Percentiles rank a stretch among this genome's conserved stretches.
Conservation (phyloP, 2,888 invertebrate genomes). For the Erebia epiphron region DNA sequence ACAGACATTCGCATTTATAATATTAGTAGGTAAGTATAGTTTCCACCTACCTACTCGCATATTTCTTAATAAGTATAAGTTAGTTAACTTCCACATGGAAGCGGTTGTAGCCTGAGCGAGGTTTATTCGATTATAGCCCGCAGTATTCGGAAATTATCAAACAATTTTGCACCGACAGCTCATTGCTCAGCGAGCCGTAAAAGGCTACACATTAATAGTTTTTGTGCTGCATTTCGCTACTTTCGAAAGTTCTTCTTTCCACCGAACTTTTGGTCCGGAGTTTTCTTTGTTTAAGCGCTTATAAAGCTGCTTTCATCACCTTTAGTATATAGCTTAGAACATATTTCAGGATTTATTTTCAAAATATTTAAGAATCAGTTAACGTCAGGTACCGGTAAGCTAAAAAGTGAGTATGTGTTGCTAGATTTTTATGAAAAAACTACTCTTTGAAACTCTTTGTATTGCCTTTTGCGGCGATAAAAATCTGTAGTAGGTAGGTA, state of each 20-base stretch:
- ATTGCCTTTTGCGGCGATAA: too few species aligned
- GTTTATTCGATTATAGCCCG: conserved; percentile 79
- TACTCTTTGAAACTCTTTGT: not conserved
- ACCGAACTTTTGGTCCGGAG: conserved; percentile 18
- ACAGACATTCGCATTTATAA: too few species aligned
- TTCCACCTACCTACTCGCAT: not conserved
- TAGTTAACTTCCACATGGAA: conserved; percentile 17
- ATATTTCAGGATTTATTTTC: not conserved
- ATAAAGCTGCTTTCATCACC: conserved; percentile 15
- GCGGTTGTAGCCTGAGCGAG: conserved; percentile 44
- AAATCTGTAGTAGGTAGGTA: too few species aligned
- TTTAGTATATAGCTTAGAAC: conserved; percentile 10
- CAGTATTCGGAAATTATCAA: conserved; percentile 79
- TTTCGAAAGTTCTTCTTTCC: conserved; percentile 47
- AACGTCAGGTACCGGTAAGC: not conserved
- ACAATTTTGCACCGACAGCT: conserved; percentile 76
- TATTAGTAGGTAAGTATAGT: too few species aligned
- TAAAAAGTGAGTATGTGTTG: too few species aligned
- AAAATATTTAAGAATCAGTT: not conserved
- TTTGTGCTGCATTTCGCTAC: conserved; percentile 70
- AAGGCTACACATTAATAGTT: conserved; percentile 77
- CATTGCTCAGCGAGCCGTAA: conserved; percentile 74
- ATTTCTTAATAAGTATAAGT: not conserved
- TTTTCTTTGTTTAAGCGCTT: conserved; percentile 20
- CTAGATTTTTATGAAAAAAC: not conserved